These are phyloP conservation scores for Ectemnius lituratus DNA, from an alignment of 2,888 invertebrate species.

Conservation along the genomic window DNA sequence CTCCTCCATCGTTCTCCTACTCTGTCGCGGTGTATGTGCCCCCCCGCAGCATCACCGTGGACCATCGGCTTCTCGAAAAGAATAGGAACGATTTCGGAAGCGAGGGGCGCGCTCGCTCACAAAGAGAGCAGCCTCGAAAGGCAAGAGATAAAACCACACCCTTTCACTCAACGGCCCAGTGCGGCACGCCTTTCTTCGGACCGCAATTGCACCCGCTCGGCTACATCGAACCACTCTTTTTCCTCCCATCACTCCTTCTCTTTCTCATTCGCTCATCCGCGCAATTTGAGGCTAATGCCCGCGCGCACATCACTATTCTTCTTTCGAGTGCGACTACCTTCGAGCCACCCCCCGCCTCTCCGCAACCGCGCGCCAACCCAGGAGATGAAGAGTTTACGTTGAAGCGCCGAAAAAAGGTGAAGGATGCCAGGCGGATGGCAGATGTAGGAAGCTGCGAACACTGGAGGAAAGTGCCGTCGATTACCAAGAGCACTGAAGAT, in stretches of 20 bases:
- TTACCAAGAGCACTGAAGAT: slow-evolving; percentile 19
- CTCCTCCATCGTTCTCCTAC: background rate
- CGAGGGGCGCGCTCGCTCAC: slow-evolving; percentile 32
- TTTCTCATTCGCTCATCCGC: slow-evolving; percentile 32
- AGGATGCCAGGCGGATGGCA: background rate
- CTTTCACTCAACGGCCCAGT: slow-evolving; percentile 31
- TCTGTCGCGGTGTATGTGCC: too few relatives aligned
- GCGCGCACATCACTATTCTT: slow-evolving; percentile 30
- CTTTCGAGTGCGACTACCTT: slow-evolving; percentile 35
- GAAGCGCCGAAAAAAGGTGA: background rate
- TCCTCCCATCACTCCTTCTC: too few relatives aligned
- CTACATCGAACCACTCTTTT: background rate
- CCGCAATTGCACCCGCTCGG: slow-evolving; percentile 45
- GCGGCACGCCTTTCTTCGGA: slow-evolving; percentile 43
- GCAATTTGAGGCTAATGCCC: slow-evolving; percentile 59
- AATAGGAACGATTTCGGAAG: slow-evolving; percentile 56
- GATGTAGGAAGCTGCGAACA: slow-evolving; percentile 11
- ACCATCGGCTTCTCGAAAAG: slow-evolving; percentile 41
- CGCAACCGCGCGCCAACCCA: background rate
- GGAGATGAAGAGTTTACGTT: slow-evolving; percentile 25
- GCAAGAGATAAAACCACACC: slow-evolving; percentile 49
- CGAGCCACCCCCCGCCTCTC: slow-evolving; percentile 20
- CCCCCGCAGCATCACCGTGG: background rate
- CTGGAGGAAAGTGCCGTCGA: slow-evolving; percentile 20
- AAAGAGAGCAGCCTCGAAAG: slow-evolving; percentile 36